phyloP scores from a whole-genome alignment of 2,113 vertebrate species.

The Apodemus speciosus region DNA sequence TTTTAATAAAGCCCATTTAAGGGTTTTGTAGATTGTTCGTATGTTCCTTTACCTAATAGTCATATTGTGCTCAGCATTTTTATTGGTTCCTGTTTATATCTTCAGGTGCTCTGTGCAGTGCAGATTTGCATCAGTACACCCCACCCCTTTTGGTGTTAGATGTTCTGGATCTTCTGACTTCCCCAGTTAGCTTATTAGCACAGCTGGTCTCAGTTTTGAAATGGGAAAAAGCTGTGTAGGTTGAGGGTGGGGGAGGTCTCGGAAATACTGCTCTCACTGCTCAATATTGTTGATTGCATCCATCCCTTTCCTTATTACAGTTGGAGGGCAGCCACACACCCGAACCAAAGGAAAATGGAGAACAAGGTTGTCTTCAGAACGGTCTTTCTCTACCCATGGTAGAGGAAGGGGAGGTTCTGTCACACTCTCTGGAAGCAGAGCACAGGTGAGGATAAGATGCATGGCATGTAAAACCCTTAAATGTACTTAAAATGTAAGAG shows the following conservation, averaged over 20 bases:
- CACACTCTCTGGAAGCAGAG: constrained; percentile 97
- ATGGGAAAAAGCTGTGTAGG: not conserved
- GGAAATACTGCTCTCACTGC: not conserved
- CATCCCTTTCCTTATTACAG: constrained; percentile 74
- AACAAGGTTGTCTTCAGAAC: constrained; percentile 94
- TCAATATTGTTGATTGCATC: not conserved
- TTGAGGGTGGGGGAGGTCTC: not conserved
- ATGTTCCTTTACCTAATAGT: not conserved
- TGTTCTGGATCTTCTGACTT: not conserved
- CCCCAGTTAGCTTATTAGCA: not conserved
- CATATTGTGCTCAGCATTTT: not conserved
- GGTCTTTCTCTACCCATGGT: constrained; percentile 93
- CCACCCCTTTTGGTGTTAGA: not conserved
- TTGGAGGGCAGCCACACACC: constrained; percentile 90
- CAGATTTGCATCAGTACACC: not conserved
- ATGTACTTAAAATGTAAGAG: not conserved
- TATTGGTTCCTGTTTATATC: not conserved
- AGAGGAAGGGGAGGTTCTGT: constrained; percentile 94
- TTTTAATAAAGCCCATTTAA: not conserved
- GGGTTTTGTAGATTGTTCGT: not conserved
- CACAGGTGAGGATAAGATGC: constrained; percentile 86
- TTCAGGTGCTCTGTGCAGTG: not conserved
- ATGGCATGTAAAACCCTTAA: not conserved
- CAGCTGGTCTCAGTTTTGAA: constrained; percentile 12
- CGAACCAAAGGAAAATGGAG: constrained; percentile 95